A percentile compares a stretch with the other conserved stretches of the same genome.
Conservation (phyloP, 2,113 vertebrate species). For the Campylomormyrus numenius region DNA sequence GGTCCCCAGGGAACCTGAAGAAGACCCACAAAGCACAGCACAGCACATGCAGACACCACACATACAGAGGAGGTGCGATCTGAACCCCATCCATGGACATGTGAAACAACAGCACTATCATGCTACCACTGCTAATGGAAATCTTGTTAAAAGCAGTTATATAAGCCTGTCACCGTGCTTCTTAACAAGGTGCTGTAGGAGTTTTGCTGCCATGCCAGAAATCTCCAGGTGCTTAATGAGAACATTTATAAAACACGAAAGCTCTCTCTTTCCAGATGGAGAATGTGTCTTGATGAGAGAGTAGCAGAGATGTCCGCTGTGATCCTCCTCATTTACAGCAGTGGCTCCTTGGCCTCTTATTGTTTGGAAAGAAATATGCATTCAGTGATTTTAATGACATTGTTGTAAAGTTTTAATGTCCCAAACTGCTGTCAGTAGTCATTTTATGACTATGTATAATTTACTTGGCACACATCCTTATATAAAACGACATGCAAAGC, state of each 20-base stretch:
- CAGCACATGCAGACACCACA: not conserved
- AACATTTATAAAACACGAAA: conserved; percentile 5
- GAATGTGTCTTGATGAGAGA: conserved; percentile 1
- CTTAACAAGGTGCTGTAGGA: conserved; percentile 7
- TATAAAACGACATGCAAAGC: not conserved
- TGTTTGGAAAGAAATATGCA: not conserved
- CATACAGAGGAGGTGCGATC: not conserved
- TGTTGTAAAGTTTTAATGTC: not conserved
- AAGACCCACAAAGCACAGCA: not conserved
- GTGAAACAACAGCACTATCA: not conserved
- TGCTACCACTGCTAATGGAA: not conserved
- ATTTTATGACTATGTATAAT: not conserved
- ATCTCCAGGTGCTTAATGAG: conserved; percentile 18
- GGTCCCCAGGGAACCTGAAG: not conserved
- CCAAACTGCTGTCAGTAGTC: not conserved
- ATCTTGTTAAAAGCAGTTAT: conserved; percentile 2
- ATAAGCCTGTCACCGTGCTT: not conserved
- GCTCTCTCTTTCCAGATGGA: conserved; percentile 9
- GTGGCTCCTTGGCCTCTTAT: not conserved
- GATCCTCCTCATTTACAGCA: not conserved
- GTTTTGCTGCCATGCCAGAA: conserved; percentile 4
- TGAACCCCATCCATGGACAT: not conserved
- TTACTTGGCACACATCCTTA: not conserved
- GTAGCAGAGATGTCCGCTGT: not conserved
- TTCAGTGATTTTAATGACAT: not conserved